Evolutionary conservation across 2,797 vertebrate species (phyloP).

Genomic region (Meda fulgida): DNA sequence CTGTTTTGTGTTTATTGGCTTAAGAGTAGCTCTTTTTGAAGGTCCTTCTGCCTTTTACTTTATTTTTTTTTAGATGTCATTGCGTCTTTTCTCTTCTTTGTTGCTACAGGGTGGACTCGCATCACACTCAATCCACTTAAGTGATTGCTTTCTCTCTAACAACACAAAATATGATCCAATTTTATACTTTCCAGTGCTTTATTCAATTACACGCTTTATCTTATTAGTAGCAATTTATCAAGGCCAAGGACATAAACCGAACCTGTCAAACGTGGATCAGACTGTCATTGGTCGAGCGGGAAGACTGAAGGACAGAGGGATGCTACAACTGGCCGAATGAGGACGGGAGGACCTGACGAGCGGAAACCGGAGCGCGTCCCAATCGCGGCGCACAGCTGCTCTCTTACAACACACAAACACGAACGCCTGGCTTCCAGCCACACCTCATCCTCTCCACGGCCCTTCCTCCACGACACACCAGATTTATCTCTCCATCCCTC

Average conservation of each 20-base stretch:
- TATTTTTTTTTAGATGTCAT: neutral
- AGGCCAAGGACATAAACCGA: constrained; percentile 29
- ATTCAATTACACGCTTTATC: constrained; percentile 49
- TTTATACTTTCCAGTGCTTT: constrained; percentile 36
- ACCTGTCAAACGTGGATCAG: constrained; percentile 5
- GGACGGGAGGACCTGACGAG: constrained; percentile 34
- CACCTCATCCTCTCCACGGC: constrained; percentile 46
- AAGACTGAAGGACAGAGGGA: constrained; percentile 36
- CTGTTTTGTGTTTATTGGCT: neutral
- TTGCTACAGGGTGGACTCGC: neutral
- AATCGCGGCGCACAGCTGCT: constrained; percentile 56
- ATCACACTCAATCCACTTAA: constrained; percentile 30
- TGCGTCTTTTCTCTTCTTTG: neutral
- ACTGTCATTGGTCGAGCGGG: constrained; percentile 9
- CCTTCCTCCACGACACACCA: constrained; percentile 33
- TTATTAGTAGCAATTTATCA: constrained; percentile 43
- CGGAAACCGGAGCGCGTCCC: constrained; percentile 44
- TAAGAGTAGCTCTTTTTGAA: neutral
- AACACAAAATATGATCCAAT: constrained; percentile 51
- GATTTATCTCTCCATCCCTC: constrained; percentile 27
- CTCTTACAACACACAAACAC: constrained; percentile 37
- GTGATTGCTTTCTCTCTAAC: constrained; percentile 47
- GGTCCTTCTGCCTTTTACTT: neutral
- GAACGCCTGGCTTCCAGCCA: constrained; percentile 44
- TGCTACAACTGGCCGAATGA: constrained; percentile 37